A percentile compares a stretch with the other conserved stretches of the same genome.
phyloP scores from a whole-genome alignment of 1,140 invertebrate genomes.

The Drosophila elegans region DNA sequence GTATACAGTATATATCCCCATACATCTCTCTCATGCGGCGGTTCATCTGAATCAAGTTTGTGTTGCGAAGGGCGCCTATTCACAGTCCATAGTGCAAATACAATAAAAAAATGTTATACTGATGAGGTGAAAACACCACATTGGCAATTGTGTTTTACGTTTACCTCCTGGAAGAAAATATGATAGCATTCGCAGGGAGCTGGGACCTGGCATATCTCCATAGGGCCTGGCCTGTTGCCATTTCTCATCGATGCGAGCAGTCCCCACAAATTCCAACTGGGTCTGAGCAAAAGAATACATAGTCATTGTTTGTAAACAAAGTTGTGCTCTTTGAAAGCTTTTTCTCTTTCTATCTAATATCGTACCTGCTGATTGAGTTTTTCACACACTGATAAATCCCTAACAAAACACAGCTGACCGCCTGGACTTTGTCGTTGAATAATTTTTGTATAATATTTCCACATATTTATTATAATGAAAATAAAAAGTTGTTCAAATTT shows the following conservation, averaged over 20 bases:
- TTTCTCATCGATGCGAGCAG: slow-evolving; percentile 49
- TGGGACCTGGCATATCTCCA: slow-evolving; percentile 59
- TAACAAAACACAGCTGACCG: slow-evolving; percentile 44
- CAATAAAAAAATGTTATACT: too few relatives aligned
- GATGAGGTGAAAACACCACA: too few relatives aligned
- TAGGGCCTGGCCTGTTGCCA: slow-evolving; percentile 67
- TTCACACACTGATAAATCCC: slow-evolving; percentile 22
- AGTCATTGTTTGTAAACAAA: slow-evolving; percentile 70
- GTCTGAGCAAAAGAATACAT: slow-evolving; percentile 17
- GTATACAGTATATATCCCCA: slow-evolving; percentile 65
- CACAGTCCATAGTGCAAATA: too few relatives aligned
- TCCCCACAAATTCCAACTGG: slow-evolving; percentile 40
- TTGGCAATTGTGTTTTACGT: not conserved
- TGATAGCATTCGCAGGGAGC: slow-evolving; percentile 32
- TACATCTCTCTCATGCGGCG: slow-evolving; percentile 62
- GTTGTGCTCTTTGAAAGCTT: slow-evolving; percentile 13
- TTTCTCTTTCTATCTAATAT: slow-evolving; percentile 12
- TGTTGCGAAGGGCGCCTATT: slow-evolving; percentile 55
- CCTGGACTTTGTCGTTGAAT: not conserved
- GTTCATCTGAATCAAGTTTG: slow-evolving; percentile 64
- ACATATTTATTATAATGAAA: slow-evolving; percentile 17
- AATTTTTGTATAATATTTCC: slow-evolving; percentile 12
- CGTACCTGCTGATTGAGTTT: slow-evolving; percentile 57
- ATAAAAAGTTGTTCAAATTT: slow-evolving; percentile 3
- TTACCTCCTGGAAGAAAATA: slow-evolving; percentile 71